A percentile compares a stretch with the other conserved stretches of the same genome.
These are phyloP conservation scores for Orthonevra nobilis DNA, from an alignment of 2,888 invertebrate species.

Conservation along the genomic window DNA sequence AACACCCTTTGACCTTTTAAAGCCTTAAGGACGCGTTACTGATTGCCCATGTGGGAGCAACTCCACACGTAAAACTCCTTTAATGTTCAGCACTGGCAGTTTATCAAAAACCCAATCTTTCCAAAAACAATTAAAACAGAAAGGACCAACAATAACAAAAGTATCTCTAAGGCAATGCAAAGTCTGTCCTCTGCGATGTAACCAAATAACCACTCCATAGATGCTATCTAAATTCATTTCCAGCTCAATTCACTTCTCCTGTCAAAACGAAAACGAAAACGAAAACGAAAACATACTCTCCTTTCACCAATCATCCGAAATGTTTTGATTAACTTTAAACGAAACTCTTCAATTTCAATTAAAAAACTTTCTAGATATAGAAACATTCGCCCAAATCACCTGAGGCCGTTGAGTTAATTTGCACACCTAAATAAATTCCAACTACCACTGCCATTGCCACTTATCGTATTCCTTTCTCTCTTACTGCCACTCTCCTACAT, in stretches of 20 bases:
- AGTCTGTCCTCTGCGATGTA: too few species aligned
- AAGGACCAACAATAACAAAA: too few species aligned
- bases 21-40: too few species aligned
- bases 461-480: background rate
- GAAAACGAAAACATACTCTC: constrained; percentile 34
- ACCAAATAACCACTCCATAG: background rate
- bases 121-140: too few species aligned
- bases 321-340: constrained; percentile 69
- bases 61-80: too few species aligned
- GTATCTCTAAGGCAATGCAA: too few species aligned
- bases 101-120: too few species aligned
- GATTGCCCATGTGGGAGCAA: too few species aligned
- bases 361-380: constrained; percentile 61
- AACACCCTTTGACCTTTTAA: too few species aligned
- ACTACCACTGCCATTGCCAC: constrained; percentile 7
- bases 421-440: constrained; percentile 69
- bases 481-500: constrained; percentile 6
- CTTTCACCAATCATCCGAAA: constrained; percentile 66
- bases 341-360: constrained; percentile 69
- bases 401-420: constrained; percentile 68
- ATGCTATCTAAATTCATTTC: too few species aligned
- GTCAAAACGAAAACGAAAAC: constrained; percentile 9
- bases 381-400: constrained; percentile 52
- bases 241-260: too few species aligned
- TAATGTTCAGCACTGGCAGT: too few species aligned